A percentile compares a stretch with the other conserved stretches of the same genome.
phyloP scores from a whole-genome alignment of 2,113 vertebrate species.

The Rhombomys opimus region DNA sequence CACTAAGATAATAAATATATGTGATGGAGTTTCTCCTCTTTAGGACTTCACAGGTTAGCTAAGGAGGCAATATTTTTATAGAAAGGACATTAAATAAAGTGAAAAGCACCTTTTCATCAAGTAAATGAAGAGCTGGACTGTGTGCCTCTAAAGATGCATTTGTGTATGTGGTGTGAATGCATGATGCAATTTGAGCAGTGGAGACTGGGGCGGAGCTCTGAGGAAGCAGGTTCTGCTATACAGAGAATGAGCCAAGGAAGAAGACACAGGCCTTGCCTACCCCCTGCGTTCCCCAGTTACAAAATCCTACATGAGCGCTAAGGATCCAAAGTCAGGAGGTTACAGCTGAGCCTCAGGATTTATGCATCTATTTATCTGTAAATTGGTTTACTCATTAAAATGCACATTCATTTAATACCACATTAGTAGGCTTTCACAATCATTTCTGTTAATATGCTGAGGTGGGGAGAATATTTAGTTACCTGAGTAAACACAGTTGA shows the following conservation, averaged over 20 bases:
- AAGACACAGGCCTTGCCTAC: background rate
- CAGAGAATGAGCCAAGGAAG: background rate
- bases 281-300: too few relatives aligned
- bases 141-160: background rate
- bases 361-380: background rate
- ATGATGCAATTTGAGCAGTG: background rate
- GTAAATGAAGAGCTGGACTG: background rate
- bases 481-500: too few relatives aligned
- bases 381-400: background rate
- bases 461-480: background rate
- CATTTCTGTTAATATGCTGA: background rate
- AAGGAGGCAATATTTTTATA: constrained; percentile 41
- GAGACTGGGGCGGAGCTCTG: background rate
- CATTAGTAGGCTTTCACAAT: background rate
- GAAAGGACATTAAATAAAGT: constrained; percentile 52
- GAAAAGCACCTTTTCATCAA: constrained; percentile 11
- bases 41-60: background rate
- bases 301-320: background rate
- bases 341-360: background rate
- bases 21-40: constrained; percentile 35
- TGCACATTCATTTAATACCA: background rate
- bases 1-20: constrained; percentile 52
- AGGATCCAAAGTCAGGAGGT: background rate
- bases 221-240: background rate
- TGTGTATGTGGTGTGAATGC: background rate